These are phyloP conservation scores for Odocoileus hemionus DNA, from an alignment of 2,113 vertebrate genomes.

Conservation along the genomic window DNA sequence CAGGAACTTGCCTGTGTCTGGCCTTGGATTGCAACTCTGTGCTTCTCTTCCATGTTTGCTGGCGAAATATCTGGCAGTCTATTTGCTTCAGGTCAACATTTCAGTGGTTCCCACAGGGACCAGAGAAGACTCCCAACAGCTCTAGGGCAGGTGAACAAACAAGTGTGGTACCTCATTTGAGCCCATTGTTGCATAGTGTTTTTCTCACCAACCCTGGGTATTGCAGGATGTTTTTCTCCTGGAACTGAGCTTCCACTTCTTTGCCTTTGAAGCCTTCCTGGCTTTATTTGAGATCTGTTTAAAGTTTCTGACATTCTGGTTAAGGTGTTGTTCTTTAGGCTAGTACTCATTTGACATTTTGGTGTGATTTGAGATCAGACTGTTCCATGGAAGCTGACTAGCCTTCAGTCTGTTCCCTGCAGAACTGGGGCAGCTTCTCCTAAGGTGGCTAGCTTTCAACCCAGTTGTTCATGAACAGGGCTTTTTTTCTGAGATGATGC, in stretches of 20 bases:
- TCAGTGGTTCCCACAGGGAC: neutral
- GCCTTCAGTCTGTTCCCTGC: neutral
- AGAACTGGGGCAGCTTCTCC: neutral
- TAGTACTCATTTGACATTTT: neutral
- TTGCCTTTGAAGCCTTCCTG: neutral
- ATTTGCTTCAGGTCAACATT: neutral
- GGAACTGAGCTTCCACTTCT: neutral
- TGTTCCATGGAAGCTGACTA: neutral
- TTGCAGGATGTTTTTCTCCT: neutral
- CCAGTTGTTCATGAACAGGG: neutral
- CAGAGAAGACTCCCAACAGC: neutral
- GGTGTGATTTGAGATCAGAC: neutral
- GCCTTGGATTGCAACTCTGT: neutral
- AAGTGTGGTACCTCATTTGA: neutral
- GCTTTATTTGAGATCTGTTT: neutral
- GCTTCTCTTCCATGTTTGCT: neutral
- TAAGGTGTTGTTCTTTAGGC: neutral
- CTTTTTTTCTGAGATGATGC: neutral
- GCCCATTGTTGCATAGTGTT: neutral
- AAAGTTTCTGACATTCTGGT: neutral
- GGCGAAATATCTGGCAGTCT: neutral
- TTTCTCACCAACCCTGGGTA: neutral
- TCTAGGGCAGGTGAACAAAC: neutral
- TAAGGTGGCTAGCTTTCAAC: neutral
- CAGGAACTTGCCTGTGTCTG: neutral